Evolutionary conservation across 2,797 vertebrate species (phyloP).

Genomic region (Ambastaia sidthimunki): DNA sequence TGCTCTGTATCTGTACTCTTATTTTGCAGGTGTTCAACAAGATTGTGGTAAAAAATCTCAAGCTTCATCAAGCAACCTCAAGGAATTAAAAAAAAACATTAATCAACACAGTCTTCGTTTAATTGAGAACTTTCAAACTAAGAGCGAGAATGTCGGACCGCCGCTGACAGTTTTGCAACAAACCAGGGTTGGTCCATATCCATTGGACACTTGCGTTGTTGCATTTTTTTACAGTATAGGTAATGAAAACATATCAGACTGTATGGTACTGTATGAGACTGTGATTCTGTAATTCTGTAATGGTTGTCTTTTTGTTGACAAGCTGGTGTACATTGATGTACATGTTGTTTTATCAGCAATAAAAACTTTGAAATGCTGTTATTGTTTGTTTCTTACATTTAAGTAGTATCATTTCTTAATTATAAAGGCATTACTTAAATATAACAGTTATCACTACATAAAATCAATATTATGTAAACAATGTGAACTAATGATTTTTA

Average conservation of each 20-base stretch:
- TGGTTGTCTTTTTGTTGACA: too few species aligned
- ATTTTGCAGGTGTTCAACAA: neutral
- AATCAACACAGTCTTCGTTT: neutral
- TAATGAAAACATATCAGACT: neutral
- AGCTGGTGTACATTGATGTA: too few species aligned
- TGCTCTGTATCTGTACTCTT: too few species aligned
- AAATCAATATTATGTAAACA: too few species aligned
- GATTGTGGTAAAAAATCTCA: conserved; percentile 1
- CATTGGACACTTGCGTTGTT: conserved; percentile 5
- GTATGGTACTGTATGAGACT: neutral
- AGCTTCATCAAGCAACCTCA: neutral
- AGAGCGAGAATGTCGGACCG: neutral
- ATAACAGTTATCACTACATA: too few species aligned
- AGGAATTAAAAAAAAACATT: neutral
- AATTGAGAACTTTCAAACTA: conserved; percentile 3
- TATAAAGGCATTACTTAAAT: too few species aligned
- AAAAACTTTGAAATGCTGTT: too few species aligned
- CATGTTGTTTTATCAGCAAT: too few species aligned
- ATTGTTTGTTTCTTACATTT: too few species aligned
- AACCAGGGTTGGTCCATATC: conserved; percentile 9
- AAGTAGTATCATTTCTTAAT: too few species aligned
- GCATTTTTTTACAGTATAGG: neutral
- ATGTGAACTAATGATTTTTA: too few species aligned
- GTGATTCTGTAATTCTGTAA: too few species aligned
- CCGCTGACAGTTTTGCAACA: conserved; percentile 2